Base-by-base conservation (phyloP, 1,140 invertebrate species). In the Cydia amplana region DNA sequence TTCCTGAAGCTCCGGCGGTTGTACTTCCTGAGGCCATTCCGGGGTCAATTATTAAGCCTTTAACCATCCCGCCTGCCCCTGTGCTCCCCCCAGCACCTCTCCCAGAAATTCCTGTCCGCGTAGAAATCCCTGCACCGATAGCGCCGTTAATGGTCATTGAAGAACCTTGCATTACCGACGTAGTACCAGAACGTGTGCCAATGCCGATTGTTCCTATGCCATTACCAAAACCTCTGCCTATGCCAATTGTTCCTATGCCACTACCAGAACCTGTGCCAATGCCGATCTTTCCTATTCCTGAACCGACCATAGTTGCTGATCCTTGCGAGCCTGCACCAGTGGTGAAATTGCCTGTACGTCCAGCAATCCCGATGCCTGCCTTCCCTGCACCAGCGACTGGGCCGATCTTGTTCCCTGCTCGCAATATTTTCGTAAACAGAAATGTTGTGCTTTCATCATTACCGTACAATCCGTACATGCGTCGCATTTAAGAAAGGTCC, bases 311-410 rank as follows among this genome's bases (percentile, higher is more conserved):
- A n/a, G 16, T 70, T n/a, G 12, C 65, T 18, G 65, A 70, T 10
- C 65, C 65, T 43, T 70, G 65, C 65, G 65, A 70, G 28, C 65
- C 65, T n/a, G 65, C 16, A n/a, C 64, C 64, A 67, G 10, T 67
- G 28, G 16, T 36, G 10, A 67, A 67, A 7, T n/a, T 36, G 25
- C 28, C 28, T 36, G 32, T n/a, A 3, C 32, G 28, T 16, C 32
- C 65, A 70, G 14, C 36, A 40, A 40, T 60, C 18, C 0, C n/a
- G 5, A 60, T 23, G 18, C 55, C 18, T 23, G 55, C 20, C 55
- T 23, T 60, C 55, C 55, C 55, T 60, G 18, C 20, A 23, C 55
- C 55, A 20, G 51, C 51, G 49, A 51, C 49, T 51, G 55, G 55
- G 18, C 55, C 55, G 6, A 20, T 60, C 55, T 60, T 60, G 20